These are phyloP conservation scores for Sturnira hondurensis DNA, from an alignment of 2,113 vertebrate genomes.

Conservation along the genomic window DNA sequence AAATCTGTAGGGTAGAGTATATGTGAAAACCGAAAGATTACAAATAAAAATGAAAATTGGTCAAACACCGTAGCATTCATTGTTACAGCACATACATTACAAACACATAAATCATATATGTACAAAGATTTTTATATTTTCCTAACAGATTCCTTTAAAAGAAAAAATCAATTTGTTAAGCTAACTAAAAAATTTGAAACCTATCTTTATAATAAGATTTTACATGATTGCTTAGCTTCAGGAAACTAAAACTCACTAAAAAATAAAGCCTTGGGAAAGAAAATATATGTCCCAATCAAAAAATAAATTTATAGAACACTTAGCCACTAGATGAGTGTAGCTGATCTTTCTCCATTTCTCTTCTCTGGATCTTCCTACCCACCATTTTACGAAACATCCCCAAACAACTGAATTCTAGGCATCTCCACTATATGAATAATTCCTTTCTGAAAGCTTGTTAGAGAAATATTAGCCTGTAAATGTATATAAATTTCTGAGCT, in stretches of 20 bases:
- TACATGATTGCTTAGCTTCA: background rate
- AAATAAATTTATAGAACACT: background rate
- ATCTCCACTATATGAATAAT: background rate
- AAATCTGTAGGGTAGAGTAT: background rate
- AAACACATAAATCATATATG: background rate
- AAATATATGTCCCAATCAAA: background rate
- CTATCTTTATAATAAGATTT: background rate
- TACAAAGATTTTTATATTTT: background rate
- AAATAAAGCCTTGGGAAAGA: background rate
- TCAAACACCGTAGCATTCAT: background rate
- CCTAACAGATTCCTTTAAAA: background rate
- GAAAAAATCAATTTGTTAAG: background rate
- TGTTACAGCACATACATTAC: background rate
- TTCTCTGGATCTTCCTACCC: background rate
- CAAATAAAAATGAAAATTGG: background rate
- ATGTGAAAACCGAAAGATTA: background rate
- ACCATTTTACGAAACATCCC: background rate
- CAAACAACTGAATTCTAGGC: background rate
- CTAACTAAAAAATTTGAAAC: background rate
- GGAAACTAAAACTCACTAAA: background rate
- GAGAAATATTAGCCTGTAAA: background rate
- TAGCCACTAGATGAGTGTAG: background rate
- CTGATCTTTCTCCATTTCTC: background rate
- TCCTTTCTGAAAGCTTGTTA: background rate
- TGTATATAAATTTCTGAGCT: background rate